Conservation (phyloP, 1,140 invertebrate genomes). For the Drosophila nigrodunni region DNA sequence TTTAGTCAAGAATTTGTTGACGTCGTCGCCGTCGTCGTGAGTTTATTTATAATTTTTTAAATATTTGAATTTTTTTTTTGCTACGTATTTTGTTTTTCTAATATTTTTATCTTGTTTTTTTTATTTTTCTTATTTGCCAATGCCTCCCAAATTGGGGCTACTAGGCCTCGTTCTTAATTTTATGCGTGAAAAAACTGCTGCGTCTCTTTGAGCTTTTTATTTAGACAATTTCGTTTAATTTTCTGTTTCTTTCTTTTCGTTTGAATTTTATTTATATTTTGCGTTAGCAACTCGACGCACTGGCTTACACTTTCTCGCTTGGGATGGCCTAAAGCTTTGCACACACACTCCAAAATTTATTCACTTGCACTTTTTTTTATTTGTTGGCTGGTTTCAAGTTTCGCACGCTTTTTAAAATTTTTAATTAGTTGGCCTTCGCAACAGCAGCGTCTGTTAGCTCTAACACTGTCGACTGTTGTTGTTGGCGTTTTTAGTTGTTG, state of each 20-base stretch:
- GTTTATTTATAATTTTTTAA: conserved; percentile 82
- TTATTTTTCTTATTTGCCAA: conserved; percentile 39
- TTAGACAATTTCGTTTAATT: conserved; percentile 14
- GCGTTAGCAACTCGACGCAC: conserved; percentile 12
- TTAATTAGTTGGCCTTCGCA: conserved; percentile 13
- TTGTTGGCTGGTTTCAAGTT: conserved; percentile 24
- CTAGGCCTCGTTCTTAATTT: conserved; percentile 80
- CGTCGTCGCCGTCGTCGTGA: conserved; percentile 51
- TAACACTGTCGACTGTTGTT: conserved; percentile 26
- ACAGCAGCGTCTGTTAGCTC: conserved; percentile 4
- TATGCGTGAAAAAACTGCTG: conserved; percentile 40
- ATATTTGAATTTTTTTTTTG: conserved; percentile 46
- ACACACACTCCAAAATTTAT: conserved; percentile 5
- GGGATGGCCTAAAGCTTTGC: conserved; percentile 18
- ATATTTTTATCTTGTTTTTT: conserved; percentile 44
- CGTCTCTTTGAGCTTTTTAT: conserved; percentile 10
- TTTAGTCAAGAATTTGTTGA: conserved; percentile 47
- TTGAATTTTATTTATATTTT: conserved; percentile 8
- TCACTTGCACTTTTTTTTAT: conserved; percentile 51
- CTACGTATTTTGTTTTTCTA: conserved; percentile 36
- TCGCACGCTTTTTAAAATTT: conserved; percentile 22
- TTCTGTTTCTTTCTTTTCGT: conserved; percentile 18
- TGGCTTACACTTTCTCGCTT: conserved; percentile 33
- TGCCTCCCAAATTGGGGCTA: conserved; percentile 74
- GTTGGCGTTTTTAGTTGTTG: conserved; percentile 7